A percentile compares a stretch with the other conserved stretches of the same genome.
phyloP scores from a whole-genome alignment of 2,888 invertebrate species.

The Hydriomena furcata region DNA sequence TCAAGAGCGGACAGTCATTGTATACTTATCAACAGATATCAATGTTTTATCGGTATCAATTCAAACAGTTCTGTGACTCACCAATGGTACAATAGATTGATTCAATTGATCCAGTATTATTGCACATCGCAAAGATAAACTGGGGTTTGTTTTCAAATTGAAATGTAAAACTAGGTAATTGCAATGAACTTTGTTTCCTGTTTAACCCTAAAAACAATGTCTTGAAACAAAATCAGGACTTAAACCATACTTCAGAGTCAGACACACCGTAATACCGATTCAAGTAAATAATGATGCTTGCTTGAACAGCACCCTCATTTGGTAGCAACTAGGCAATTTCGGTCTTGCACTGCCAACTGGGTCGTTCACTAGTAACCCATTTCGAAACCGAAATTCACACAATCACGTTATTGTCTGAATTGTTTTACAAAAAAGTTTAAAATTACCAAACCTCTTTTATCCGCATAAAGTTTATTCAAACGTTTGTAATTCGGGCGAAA shows the following conservation, averaged over 20 bases:
- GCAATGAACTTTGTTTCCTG: no score
- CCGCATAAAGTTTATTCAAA: neutral
- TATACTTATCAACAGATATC: conserved; percentile 12
- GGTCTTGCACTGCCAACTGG: neutral
- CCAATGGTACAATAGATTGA: conserved; percentile 28
- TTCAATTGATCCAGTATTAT: conserved; percentile 25
- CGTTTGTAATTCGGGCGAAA: neutral
- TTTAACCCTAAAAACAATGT: no score
- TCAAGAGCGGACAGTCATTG: conserved; percentile 4
- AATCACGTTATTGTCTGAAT: neutral
- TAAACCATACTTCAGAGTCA: no score
- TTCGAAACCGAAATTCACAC: conserved; percentile 7
- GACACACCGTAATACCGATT: no score
- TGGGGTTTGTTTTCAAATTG: conserved; percentile 5
- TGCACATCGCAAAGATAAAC: conserved; percentile 17
- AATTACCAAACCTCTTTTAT: no score
- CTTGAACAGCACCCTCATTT: no score
- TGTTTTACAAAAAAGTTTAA: conserved; percentile 1
- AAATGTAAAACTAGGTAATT: neutral
- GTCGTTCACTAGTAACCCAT: neutral
- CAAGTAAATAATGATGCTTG: no score
- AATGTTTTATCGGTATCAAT: conserved; percentile 17
- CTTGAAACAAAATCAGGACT: no score
- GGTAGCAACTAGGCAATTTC: no score
- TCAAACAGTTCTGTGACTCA: conserved; percentile 24